A percentile compares a stretch with the other conserved stretches of the same genome.
These are phyloP conservation scores for Wasmannia auropunctata DNA, from an alignment of 1,140 invertebrate genomes.

Conservation along the genomic window DNA sequence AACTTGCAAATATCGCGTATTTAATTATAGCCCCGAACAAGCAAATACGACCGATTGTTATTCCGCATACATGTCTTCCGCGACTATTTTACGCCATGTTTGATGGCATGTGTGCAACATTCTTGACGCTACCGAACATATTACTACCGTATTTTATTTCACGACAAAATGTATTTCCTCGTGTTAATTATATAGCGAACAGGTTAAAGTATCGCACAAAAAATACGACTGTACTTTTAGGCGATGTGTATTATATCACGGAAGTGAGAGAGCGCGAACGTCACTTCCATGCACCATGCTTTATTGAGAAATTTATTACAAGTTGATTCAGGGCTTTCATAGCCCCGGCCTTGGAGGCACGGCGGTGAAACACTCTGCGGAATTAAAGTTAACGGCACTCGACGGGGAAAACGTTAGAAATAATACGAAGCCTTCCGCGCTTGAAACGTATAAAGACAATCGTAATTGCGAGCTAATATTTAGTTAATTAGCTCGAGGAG, in stretches of 20 bases:
- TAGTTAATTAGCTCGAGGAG: background rate
- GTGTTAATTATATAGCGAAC: background rate
- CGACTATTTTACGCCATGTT: background rate
- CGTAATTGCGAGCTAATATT: background rate
- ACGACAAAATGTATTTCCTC: background rate
- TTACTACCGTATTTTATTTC: background rate
- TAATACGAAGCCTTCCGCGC: background rate
- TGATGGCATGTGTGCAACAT: background rate
- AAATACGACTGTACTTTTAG: background rate
- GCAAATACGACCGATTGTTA: constrained; percentile 8
- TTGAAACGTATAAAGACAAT: background rate
- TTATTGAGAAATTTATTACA: background rate
- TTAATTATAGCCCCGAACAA: background rate
- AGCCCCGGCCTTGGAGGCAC: background rate
- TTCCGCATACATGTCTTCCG: background rate
- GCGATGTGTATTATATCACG: background rate
- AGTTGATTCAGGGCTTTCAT: background rate
- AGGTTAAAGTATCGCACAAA: background rate
- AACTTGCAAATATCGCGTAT: constrained; percentile 16
- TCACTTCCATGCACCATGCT: background rate
- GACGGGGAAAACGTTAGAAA: background rate
- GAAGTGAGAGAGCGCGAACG: background rate
- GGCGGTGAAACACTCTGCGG: background rate
- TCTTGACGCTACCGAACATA: background rate
- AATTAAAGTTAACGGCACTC: background rate